Evolutionary conservation across 2,888 invertebrate genomes (phyloP).

Genomic region (Tenthredo livida): DNA sequence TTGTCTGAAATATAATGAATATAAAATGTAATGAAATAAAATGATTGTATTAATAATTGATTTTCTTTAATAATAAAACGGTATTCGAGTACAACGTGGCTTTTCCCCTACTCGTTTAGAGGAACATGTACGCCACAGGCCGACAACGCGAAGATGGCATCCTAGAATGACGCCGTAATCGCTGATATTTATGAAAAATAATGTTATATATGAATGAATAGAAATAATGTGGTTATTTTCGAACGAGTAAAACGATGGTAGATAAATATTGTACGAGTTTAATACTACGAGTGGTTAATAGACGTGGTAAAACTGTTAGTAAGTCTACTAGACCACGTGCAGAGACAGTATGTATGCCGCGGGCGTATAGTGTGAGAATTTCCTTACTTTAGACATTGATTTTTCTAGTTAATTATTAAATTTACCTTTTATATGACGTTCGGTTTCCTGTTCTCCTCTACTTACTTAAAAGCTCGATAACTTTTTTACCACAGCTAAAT

Average conservation of each 20-base stretch:
- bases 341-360: constrained; percentile 52
- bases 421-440: constrained; percentile 41
- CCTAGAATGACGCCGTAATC: constrained; percentile 73
- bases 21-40: background rate
- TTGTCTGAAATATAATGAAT: background rate
- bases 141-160: constrained; percentile 74
- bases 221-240: background rate
- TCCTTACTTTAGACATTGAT: constrained; percentile 30
- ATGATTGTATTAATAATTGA: background rate
- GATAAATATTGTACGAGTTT: background rate
- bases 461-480: constrained; percentile 40
- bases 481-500: constrained; percentile 64
- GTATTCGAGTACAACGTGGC: constrained; percentile 64
- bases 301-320: background rate
- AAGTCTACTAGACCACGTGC: constrained; percentile 60
- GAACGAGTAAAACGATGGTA: background rate
- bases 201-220: background rate
- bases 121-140: constrained; percentile 68
- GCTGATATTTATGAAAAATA: constrained; percentile 53
- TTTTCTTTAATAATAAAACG: background rate
- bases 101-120: constrained; percentile 66
- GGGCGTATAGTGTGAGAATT: constrained; percentile 19
- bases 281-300: background rate
- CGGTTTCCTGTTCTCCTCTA: constrained; percentile 19
- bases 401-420: constrained; percentile 32